Evolutionary conservation across 2,797 vertebrate genomes (phyloP), one percentile per base, ranked within the genome.

Genomic region (Falco peregrinus): DNA sequence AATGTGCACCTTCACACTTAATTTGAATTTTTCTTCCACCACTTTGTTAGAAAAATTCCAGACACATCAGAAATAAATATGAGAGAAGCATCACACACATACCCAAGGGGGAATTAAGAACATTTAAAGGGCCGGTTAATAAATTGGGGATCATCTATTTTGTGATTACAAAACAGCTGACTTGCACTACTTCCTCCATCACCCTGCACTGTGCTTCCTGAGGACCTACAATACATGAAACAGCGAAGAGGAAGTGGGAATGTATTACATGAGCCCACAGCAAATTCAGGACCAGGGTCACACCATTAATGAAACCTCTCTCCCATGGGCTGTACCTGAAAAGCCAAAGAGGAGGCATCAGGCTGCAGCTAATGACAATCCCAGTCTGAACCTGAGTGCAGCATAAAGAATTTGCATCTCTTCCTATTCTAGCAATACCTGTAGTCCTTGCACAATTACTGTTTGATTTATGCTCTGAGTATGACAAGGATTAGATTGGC

Each of bases 221-320:
- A 93, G 53, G 29, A 74, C 19, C 33, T 28, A 29, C 59, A 83
- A 80, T 33, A 95, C 84, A 90, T 10, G 35, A 84, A 86, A 87
- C 11, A 22, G 57, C 25, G 80, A 80, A 90, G 67, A 84, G 63
- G 56, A 94, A 96, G 67, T 1, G 3, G 56, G 22, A 92, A 92
- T 31, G 21, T 28, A 31, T 10, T 45, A 69, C 13, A 50, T 4
- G 29, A 67, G 6, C 41, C 56, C 74, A 79, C 33, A 57, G 19
- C 16, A 90, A 84, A n/a, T 50, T 47, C 51, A 82, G 77, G 53
- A 59, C 26, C 1, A 3, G 24, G 33, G 26, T 70, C 53, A 88
- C 0, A 0, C 1, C 1, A 0, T 35, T 51, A 74, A 29, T 0
- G 13, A 67, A 94, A 89, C 31, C n/a, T 60, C 68, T 14, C 7